phyloP scores from a whole-genome alignment of 2,888 invertebrate genomes.

The Xylophagus ater region DNA sequence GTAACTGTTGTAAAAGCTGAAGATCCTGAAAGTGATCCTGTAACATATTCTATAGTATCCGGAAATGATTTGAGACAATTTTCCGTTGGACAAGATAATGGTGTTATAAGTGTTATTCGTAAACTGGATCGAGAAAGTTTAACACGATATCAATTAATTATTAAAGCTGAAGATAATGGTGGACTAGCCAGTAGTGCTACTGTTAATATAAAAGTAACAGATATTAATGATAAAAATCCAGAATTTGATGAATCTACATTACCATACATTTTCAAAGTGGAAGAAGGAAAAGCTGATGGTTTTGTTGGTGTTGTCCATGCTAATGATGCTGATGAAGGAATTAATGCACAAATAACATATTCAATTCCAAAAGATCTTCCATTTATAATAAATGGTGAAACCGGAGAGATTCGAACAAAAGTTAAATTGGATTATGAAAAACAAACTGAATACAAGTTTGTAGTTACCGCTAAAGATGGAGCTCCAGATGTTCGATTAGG shows the following conservation, averaged over 20 bases:
- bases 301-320: constrained; percentile 73
- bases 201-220: constrained; percentile 79
- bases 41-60: constrained; percentile 74
- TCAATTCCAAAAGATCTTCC: constrained; percentile 67
- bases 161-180: constrained; percentile 78
- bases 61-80: constrained; percentile 86
- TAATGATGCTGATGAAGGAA: constrained; percentile 73
- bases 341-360: constrained; percentile 72
- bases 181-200: constrained; percentile 71
- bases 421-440: constrained; percentile 70
- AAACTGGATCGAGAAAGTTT: constrained; percentile 78
- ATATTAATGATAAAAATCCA: constrained; percentile 86
- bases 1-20: constrained; percentile 73
- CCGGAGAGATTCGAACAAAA: constrained; percentile 67
- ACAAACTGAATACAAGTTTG: constrained; percentile 61
- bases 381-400: constrained; percentile 64
- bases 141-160: constrained; percentile 77
- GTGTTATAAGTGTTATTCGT: constrained; percentile 76
- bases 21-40: constrained; percentile 79
- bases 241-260: constrained; percentile 63
- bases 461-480: constrained; percentile 80
- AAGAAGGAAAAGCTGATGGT: constrained; percentile 52
- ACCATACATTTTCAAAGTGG: constrained; percentile 70
- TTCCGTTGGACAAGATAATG: constrained; percentile 71
- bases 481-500: constrained; percentile 75